Percentiles rank a stretch among this genome's conserved stretches.
Evolutionary conservation across 1,140 invertebrate species (phyloP).

Genomic region (Pissodes strobi): DNA sequence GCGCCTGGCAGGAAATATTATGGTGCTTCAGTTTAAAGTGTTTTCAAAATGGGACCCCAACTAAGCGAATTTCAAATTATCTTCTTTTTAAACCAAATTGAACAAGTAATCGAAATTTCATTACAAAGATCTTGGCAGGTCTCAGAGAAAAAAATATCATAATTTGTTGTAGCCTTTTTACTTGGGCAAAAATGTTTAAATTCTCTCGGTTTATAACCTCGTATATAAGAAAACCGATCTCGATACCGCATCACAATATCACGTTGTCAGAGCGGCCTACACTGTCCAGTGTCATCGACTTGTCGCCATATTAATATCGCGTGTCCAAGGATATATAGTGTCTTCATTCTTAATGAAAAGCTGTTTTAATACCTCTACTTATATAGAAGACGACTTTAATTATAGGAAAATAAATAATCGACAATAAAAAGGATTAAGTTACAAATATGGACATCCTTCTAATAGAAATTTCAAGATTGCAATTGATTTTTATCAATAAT

Average conservation of each 20-base stretch:
- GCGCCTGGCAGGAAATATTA: too few species aligned
- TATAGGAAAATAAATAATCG: slow-evolving; percentile 44
- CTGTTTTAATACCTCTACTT: slow-evolving; percentile 47
- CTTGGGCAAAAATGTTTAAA: too few species aligned
- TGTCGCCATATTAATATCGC: slow-evolving; percentile 54
- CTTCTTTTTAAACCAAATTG: too few species aligned
- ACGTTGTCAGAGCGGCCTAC: slow-evolving; percentile 49
- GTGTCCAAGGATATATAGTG: slow-evolving; percentile 45
- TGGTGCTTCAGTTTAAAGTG: too few species aligned
- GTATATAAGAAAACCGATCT: not conserved
- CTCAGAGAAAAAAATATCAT: too few species aligned
- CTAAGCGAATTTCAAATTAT: too few species aligned
- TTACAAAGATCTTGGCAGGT: too few species aligned
- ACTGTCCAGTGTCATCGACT: slow-evolving; percentile 51
- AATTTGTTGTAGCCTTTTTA: too few species aligned
- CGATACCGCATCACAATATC: slow-evolving; percentile 47
- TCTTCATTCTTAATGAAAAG: slow-evolving; percentile 48
- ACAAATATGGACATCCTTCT: slow-evolving; percentile 27
- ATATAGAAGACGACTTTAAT: slow-evolving; percentile 47
- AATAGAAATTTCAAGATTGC: slow-evolving; percentile 31
- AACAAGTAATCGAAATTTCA: too few species aligned
- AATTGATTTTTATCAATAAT: slow-evolving; percentile 18
- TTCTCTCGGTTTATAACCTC: not conserved
- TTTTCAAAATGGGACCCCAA: too few species aligned
- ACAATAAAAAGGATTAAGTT: slow-evolving; percentile 16